Evolutionary conservation across 1,140 invertebrate genomes (phyloP).

Genomic region (Euura saliciscinereae): DNA sequence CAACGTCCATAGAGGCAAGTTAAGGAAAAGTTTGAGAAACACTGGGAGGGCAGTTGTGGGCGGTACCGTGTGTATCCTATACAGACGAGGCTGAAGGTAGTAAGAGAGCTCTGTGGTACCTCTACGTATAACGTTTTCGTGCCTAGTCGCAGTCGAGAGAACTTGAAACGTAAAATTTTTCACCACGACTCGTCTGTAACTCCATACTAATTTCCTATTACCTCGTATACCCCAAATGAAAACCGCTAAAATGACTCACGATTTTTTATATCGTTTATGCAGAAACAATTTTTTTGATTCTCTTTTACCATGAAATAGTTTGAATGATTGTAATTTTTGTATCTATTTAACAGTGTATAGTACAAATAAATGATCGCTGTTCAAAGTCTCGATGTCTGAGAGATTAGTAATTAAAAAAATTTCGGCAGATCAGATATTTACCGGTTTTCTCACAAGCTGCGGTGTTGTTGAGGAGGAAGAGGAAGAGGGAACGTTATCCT

Average conservation of each 20-base stretch:
- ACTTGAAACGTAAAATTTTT: no score
- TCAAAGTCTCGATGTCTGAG: no score
- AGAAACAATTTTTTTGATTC: no score
- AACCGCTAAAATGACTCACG: no score
- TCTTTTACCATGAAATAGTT: no score
- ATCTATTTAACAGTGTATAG: no score
- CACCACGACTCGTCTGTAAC: conserved; percentile 42
- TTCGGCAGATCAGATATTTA: conserved; percentile 10
- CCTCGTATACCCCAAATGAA: no score
- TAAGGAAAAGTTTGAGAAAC: conserved; percentile 40
- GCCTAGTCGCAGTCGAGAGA: conserved; percentile 45
- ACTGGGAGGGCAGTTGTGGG: conserved; percentile 48
- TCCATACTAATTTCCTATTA: conserved; percentile 53
- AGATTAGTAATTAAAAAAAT: background rate
- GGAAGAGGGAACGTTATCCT: background rate
- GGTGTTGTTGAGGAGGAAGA: background rate
- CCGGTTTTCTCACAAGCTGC: background rate
- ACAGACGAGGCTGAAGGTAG: conserved; percentile 26
- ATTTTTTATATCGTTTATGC: no score
- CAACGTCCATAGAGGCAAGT: background rate
- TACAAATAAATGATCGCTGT: no score
- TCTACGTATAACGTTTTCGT: conserved; percentile 37
- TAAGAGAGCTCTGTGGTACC: conserved; percentile 30
- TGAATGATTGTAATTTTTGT: no score
- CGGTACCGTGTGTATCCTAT: conserved; percentile 50